Evolutionary conservation across 2,888 invertebrate genomes (phyloP).

Genomic region (Eurytoma californica): DNA sequence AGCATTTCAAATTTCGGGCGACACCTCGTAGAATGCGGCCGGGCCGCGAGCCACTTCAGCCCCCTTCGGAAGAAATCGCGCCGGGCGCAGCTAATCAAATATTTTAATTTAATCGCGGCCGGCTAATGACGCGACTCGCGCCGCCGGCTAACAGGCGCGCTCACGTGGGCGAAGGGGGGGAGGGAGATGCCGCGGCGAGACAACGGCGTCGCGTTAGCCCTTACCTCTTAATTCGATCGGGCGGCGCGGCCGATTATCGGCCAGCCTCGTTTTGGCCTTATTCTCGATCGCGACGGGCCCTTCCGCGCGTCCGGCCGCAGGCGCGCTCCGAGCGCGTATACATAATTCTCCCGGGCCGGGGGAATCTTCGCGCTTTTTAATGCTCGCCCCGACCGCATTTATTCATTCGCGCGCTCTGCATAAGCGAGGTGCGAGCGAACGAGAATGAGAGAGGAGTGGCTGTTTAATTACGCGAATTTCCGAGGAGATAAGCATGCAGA

Average conservation of each 20-base stretch:
- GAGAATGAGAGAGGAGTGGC: slow-evolving; percentile 29
- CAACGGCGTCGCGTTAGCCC: slow-evolving; percentile 18
- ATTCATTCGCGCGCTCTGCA: slow-evolving; percentile 33
- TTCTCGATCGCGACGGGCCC: slow-evolving; percentile 30
- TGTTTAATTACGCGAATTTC: slow-evolving; percentile 59
- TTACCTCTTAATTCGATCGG: slow-evolving; percentile 63
- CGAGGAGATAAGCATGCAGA: slow-evolving; percentile 57
- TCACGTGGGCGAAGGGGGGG: slow-evolving; percentile 50
- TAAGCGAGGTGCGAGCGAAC: slow-evolving; percentile 12
- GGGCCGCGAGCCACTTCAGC: neutral
- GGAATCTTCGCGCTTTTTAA: slow-evolving; percentile 45
- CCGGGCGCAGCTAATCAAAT: slow-evolving; percentile 70
- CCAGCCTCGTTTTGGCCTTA: slow-evolving; percentile 43
- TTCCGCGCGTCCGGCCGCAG: neutral
- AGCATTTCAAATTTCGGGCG: slow-evolving; percentile 74
- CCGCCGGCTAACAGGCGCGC: slow-evolving; percentile 50
- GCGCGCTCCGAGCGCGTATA: slow-evolving; percentile 21
- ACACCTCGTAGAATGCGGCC: slow-evolving; percentile 45
- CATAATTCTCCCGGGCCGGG: slow-evolving; percentile 40
- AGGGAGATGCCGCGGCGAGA: neutral
- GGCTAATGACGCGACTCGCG: slow-evolving; percentile 69
- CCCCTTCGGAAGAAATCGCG: slow-evolving; percentile 22
- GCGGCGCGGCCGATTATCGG: slow-evolving; percentile 42
- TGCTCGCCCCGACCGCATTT: slow-evolving; percentile 7
- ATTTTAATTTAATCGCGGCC: slow-evolving; percentile 73